A percentile compares a stretch with the other conserved stretches of the same genome.
These are phyloP conservation scores for Tenodera sinensis DNA, from an alignment of 2,888 invertebrate genomes.

Conservation along the genomic window DNA sequence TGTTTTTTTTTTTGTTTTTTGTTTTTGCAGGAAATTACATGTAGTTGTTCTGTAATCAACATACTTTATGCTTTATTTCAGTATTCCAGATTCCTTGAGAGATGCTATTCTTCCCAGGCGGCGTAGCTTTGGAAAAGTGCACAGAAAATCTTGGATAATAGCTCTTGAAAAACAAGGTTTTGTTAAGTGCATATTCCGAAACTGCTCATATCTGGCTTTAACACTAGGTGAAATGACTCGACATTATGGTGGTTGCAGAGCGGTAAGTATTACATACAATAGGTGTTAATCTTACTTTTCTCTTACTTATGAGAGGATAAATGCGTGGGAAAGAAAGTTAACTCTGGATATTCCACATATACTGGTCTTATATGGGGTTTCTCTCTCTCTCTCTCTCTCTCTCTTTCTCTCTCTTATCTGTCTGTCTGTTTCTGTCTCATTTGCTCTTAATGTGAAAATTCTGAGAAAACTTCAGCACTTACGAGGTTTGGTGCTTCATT, in stretches of 20 bases:
- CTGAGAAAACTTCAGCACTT: too few relatives aligned
- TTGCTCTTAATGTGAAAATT: too few relatives aligned
- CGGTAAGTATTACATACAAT: conserved; percentile 8
- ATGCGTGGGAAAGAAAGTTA: too few relatives aligned
- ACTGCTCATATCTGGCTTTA: conserved; percentile 36
- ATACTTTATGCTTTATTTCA: not conserved
- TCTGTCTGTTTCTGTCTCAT: too few relatives aligned
- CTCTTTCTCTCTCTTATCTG: too few relatives aligned
- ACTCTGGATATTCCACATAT: too few relatives aligned
- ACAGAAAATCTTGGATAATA: conserved; percentile 35
- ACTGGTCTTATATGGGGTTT: too few relatives aligned
- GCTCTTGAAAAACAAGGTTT: conserved; percentile 35
- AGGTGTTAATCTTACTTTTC: not conserved
- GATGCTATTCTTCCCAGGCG: conserved; percentile 16
- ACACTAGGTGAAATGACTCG: conserved; percentile 35
- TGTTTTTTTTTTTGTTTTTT: too few relatives aligned
- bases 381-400: too few relatives aligned
- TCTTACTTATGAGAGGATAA: not conserved
- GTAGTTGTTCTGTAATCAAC: not conserved
- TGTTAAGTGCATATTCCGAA: conserved; percentile 35
- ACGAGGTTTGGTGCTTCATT: too few relatives aligned
- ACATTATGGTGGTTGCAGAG: conserved; percentile 30
- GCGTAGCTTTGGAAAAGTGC: conserved; percentile 29
- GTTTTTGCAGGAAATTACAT: not conserved
- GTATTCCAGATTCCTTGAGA: not conserved